Conservation (phyloP, 2,113 vertebrate genomes). For the Cyanistes caeruleus region DNA sequence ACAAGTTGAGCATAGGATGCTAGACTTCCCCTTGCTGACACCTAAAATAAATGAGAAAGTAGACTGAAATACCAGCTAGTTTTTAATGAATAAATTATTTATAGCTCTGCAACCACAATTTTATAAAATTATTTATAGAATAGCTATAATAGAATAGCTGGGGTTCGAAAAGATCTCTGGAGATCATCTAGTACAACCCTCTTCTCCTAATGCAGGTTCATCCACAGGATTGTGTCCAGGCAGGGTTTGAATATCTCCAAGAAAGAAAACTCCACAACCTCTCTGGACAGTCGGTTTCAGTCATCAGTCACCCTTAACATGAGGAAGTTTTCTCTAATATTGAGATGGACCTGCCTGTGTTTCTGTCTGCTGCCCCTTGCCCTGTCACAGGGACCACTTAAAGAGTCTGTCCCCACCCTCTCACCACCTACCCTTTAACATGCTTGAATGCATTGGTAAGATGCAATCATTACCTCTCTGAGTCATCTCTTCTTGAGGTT, state of each 20-base stretch:
- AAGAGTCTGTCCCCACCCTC: neutral
- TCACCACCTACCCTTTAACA: neutral
- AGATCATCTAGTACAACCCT: neutral
- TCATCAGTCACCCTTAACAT: fast-evolving
- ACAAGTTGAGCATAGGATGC: neutral
- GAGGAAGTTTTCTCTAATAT: neutral
- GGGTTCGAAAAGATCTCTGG: neutral
- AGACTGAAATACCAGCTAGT: neutral
- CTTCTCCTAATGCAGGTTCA: neutral
- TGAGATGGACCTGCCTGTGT: neutral
- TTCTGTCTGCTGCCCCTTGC: neutral
- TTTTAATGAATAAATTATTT: neutral
- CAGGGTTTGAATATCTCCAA: neutral
- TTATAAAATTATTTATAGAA: neutral
- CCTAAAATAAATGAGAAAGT: neutral
- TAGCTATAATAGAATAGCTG: neutral
- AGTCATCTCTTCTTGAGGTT: neutral
- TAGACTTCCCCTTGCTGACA: neutral
- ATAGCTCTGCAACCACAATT: neutral
- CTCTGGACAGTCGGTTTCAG: neutral
- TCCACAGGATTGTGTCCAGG: neutral
- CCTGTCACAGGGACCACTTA: neutral
- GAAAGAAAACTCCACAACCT: neutral
- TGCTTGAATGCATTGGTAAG: neutral
- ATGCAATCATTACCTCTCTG: neutral